These are phyloP conservation scores for Tachuris rubrigastra DNA, from an alignment of 2,113 vertebrate genomes.

Conservation along the genomic window DNA sequence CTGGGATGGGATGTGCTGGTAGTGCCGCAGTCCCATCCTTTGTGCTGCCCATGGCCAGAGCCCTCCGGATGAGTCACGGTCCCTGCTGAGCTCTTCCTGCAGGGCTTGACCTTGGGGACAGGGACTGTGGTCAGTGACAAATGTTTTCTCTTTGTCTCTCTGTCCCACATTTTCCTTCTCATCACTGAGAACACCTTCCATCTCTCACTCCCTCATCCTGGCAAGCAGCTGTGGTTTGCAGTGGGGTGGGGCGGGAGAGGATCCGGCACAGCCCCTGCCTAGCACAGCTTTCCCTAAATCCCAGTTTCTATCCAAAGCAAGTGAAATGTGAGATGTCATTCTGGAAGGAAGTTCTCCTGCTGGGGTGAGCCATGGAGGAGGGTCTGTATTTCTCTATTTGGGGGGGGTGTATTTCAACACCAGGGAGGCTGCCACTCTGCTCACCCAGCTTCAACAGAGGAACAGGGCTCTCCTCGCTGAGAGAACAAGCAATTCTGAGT, in stretches of 20 bases:
- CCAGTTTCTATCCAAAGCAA: accelerated
- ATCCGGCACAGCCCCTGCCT: accelerated
- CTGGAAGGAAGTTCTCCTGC: neutral
- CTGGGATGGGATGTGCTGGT: neutral
- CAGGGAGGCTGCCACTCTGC: neutral
- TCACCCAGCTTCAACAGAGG: accelerated
- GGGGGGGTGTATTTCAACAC: neutral
- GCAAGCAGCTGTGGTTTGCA: accelerated
- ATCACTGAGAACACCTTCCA: accelerated
- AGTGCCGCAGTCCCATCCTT: neutral
- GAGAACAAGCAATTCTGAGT: neutral
- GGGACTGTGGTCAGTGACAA: neutral
- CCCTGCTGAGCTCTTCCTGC: neutral
- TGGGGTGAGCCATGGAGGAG: neutral
- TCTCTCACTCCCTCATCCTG: neutral
- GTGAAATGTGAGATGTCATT: accelerated
- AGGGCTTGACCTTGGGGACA: neutral
- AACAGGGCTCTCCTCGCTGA: neutral
- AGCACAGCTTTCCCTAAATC: neutral
- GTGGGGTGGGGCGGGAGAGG: neutral
- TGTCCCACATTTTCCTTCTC: neutral
- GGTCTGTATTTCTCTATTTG: neutral
- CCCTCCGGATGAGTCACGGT: neutral
- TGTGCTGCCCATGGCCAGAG: neutral
- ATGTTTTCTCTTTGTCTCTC: neutral